Evolutionary conservation across 2,888 invertebrate genomes (phyloP), one percentile per base, ranked within the genome.

Genomic region (Calameuta filiformis): DNA sequence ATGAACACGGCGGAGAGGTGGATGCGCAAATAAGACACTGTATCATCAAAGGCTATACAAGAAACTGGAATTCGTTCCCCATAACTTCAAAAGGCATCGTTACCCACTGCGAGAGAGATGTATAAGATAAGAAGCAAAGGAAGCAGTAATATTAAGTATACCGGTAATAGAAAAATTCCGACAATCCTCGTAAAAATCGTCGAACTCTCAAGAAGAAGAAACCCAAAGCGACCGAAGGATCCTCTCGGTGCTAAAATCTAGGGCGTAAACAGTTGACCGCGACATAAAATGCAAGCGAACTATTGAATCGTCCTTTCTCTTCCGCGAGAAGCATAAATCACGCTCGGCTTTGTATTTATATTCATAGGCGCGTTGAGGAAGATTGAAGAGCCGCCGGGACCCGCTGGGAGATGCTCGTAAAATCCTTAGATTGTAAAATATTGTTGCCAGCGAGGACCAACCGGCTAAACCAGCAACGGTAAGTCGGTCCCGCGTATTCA

Each of bases 361-460:
- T 90, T 90, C 89, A 89, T 88, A 88, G 87, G 85, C 87, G 85
- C 85, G 87, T 87, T 87, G 88, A 90, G 85, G 86, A 89, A 89
- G 89, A 90, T 89, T 87, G 89, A 90, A 89, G 89, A 89, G 89
- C 81, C 83, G 79, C 81, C 69, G 73, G 82, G 86, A 83, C 83
- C 86, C 83, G 81, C 80, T 83, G 86, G 86, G 88, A 89, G 84
- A 87, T 85, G 84, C 84, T 89, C 88, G 87, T 88, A 88, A 89
- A 89, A 86, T 88, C 85, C 83, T 87, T 87, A 88, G 87, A 89
- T 88, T 89, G 88, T 89, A 89, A 89, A 89, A 89, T 89, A 88
- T 89, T 89, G 88, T 88, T 86, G 86, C 89, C 77, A 81, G 79
- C 74, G 79, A 80, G 77, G 56, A 56, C 56, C 56, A 23, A 56